Conservation (phyloP, 2,113 vertebrate species). For the Nymphicus hollandicus region DNA sequence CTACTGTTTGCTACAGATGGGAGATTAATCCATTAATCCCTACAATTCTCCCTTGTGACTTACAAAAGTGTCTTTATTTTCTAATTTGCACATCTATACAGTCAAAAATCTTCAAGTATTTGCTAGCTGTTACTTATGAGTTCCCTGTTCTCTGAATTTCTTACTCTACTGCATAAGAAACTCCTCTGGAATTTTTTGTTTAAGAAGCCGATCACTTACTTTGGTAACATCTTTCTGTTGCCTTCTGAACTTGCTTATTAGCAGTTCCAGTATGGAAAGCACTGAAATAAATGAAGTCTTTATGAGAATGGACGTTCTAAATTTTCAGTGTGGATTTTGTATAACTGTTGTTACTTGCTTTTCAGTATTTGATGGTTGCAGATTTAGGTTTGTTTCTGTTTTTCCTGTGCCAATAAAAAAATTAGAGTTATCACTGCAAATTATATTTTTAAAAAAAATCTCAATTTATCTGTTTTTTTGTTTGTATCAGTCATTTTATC, state of each 20-base stretch:
- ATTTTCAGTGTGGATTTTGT: neutral
- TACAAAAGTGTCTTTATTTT: neutral
- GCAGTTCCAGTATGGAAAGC: neutral
- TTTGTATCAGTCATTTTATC: neutral
- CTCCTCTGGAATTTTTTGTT: neutral
- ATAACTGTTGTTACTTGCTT: neutral
- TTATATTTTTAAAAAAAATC: neutral
- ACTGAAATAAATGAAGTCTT: neutral
- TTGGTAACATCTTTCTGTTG: neutral
- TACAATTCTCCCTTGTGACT: neutral
- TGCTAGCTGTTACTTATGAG: neutral
- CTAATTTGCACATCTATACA: neutral
- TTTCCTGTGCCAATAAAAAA: neutral
- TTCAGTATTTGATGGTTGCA: neutral
- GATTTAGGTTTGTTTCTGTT: neutral
- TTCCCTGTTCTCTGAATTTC: neutral
- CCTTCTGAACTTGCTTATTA: neutral
- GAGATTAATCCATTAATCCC: neutral
- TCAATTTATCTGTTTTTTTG: neutral
- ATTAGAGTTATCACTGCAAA: neutral
- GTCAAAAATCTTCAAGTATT: neutral
- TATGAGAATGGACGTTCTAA: neutral
- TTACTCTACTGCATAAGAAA: neutral
- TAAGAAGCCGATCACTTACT: neutral
- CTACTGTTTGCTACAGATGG: neutral